These are phyloP conservation scores for Phodopus roborovskii DNA, from an alignment of 2,113 vertebrate genomes.

Conservation along the genomic window DNA sequence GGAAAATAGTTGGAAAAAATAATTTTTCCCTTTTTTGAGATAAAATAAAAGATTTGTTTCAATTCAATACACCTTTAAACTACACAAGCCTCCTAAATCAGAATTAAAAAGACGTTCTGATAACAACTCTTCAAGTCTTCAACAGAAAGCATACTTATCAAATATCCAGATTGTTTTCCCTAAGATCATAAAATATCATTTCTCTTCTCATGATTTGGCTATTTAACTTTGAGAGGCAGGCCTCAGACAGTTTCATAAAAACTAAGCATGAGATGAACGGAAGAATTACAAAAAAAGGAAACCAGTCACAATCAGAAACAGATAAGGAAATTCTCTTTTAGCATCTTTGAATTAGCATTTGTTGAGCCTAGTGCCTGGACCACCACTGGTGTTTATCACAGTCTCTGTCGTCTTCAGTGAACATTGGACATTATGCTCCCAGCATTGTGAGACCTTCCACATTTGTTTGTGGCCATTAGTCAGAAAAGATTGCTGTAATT, in stretches of 20 bases:
- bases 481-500: neutral
- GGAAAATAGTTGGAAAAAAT: neutral
- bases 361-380: neutral
- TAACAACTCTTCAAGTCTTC: neutral
- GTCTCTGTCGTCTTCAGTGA: neutral
- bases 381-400: neutral
- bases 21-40: neutral
- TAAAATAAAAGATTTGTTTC: neutral
- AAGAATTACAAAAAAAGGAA: neutral
- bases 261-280: neutral
- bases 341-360: neutral
- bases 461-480: neutral
- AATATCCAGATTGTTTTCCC: neutral
- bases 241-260: neutral
- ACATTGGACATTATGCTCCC: neutral
- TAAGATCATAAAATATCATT: neutral
- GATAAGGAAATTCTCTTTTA: neutral
- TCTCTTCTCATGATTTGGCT: neutral
- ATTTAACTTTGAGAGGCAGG: neutral
- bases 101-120: neutral
- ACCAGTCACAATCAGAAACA: neutral
- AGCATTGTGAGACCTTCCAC: neutral
- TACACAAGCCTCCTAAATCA: neutral
- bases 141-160: neutral
- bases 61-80: neutral